Conservation (phyloP, 2,888 invertebrate species). For the Netelia inedita region DNA sequence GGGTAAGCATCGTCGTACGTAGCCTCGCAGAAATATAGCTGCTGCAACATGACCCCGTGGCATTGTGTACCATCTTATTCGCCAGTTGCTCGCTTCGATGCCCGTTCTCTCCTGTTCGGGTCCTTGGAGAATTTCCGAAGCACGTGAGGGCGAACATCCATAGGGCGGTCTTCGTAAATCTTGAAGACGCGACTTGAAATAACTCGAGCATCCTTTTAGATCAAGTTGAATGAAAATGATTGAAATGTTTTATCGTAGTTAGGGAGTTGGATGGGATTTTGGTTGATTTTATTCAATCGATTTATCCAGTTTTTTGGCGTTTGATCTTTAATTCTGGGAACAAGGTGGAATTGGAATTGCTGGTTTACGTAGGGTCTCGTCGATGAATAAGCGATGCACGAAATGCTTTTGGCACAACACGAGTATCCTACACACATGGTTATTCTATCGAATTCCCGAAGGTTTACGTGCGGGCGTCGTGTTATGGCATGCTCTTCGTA, state of each 20-base stretch:
- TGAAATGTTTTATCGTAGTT: too few relatives aligned
- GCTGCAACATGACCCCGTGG: slow-evolving; percentile 14
- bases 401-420: slow-evolving; percentile 27
- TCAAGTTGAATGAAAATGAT: too few relatives aligned
- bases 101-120: neutral
- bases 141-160: slow-evolving; percentile 1
- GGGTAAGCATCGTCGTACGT: slow-evolving; percentile 49
- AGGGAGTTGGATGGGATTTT: too few relatives aligned
- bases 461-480: slow-evolving; percentile 16
- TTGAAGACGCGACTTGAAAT: neutral
- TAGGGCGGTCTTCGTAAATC: slow-evolving; percentile 1
- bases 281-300: too few relatives aligned
- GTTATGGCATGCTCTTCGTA: slow-evolving; percentile 27
- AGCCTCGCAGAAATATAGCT: slow-evolving; percentile 33
- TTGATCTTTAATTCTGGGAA: neutral
- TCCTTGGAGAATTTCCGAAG: slow-evolving; percentile 17
- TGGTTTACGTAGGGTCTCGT: neutral
- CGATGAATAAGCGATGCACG: neutral
- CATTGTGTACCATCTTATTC: slow-evolving; percentile 37
- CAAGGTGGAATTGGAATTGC: too few relatives aligned
- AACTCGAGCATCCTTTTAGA: too few relatives aligned
- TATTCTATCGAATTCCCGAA: slow-evolving; percentile 22
- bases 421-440: neutral
- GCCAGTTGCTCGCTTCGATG: slow-evolving; percentile 33
- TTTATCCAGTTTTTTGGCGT: neutral